Evolutionary conservation across 1,140 invertebrate genomes (phyloP), one percentile per base, ranked within the genome.

Genomic region (Nasonia vitripennis): DNA sequence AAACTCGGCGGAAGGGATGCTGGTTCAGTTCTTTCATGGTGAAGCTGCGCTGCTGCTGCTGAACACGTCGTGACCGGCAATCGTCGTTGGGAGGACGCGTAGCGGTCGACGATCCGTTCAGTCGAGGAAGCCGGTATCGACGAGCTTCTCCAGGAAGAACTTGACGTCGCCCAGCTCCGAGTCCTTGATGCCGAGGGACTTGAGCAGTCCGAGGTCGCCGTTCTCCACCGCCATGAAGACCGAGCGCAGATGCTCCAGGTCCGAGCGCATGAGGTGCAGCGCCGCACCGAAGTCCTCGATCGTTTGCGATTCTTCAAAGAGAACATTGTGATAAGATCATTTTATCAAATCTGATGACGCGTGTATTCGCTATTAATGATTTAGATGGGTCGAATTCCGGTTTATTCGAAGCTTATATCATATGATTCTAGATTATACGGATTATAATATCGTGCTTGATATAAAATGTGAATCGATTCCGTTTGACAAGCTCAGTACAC

Each of bases 141-240:
- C 97, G 87, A 99, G 95, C 94, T 99, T 98, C 94, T 99, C 98
- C 85, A 99, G 95, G 94, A 99, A 99, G 94, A 99, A 99, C 91
- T 98, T 98, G 37, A 99, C 98, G 91, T 99, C 98, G n/a, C 98
- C 98, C 45, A 99, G 94, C 91, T 99, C 98, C 0, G 98, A 98
- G 92, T 98, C 98, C 93, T 98, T 98, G 91, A 99, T 98, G 73
- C 98, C 98, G 41, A 98, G 94, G 12, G 97, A 98, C 92, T 98
- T 98, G 67, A 99, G 94, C 96, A 98, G 98, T 82, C 97, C 97
- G 23, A 98, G 94, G 92, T 98, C 98, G 5, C 98, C 98, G 90
- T 98, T 98, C 90, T 99, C 97, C n/a, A 99, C 98, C 1, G 98
- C 98, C 95, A 98, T 97, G 92, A 99, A 98, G 12, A 99, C 98